Percentiles rank a stretch among this genome's conserved stretches.
Evolutionary conservation across 92 coral and sea anemone species (phyloP).

Genomic region (Porites evermanni): DNA sequence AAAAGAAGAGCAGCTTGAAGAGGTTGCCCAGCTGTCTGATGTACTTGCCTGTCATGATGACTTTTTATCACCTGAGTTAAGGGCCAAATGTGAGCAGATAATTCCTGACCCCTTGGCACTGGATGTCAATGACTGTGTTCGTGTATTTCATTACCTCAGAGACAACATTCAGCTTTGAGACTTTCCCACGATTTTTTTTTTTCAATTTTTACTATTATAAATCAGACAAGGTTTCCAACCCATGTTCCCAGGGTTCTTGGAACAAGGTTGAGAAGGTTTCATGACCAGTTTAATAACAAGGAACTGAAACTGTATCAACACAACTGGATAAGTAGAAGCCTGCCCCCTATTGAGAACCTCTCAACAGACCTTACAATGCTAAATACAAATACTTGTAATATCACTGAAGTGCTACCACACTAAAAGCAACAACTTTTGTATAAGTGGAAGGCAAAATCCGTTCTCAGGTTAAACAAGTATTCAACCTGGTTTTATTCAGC

Average conservation of each 20-base stretch:
- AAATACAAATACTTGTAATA: neutral
- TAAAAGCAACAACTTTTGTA: neutral
- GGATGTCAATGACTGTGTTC: conserved; percentile 48
- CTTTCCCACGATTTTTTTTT: conserved; percentile 7
- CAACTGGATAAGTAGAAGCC: neutral
- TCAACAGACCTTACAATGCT: conserved; percentile 17
- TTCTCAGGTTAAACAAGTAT: neutral
- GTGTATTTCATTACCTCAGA: conserved; percentile 66
- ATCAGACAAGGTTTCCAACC: neutral
- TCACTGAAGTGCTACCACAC: neutral
- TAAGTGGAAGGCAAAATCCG: neutral
- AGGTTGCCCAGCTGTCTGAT: conserved; percentile 61
- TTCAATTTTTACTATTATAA: neutral
- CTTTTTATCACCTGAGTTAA: conserved; percentile 49
- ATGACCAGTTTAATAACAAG: conserved; percentile 3
- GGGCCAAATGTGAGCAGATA: conserved; percentile 59
- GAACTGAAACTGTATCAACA: conserved; percentile 29
- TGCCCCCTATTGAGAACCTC: neutral
- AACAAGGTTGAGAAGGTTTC: neutral
- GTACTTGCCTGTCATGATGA: conserved; percentile 47
- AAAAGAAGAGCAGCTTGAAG: conserved; percentile 53
- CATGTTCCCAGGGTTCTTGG: too few relatives aligned
- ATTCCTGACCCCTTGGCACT: conserved; percentile 49
- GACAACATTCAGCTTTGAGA: conserved; percentile 55
- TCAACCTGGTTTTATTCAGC: too few relatives aligned